Conservation (phyloP, 1,140 invertebrate species). For the Drosophila elegans region DNA sequence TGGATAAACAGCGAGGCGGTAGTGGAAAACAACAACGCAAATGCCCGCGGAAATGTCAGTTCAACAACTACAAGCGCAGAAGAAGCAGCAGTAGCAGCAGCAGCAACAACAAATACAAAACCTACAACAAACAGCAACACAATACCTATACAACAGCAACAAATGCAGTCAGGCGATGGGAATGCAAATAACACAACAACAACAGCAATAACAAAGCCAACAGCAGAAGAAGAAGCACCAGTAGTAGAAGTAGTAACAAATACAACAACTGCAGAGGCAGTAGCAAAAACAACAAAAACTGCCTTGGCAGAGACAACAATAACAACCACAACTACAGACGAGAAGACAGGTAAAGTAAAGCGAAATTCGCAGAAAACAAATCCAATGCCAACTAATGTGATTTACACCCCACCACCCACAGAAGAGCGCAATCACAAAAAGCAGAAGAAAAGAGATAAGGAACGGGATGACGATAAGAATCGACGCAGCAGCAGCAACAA, state of each 20-base stretch:
- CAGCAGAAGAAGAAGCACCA: slow-evolving; percentile 11
- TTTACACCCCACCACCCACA: slow-evolving; percentile 25
- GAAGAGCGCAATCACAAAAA: slow-evolving; percentile 75
- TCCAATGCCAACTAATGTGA: slow-evolving; percentile 43
- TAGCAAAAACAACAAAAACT: slow-evolving; percentile 17
- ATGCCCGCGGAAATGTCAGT: slow-evolving; percentile 45
- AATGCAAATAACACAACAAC: slow-evolving; percentile 65
- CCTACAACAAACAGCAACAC: slow-evolving; percentile 32
- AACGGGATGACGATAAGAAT: slow-evolving; percentile 71
- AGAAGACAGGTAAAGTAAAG: slow-evolving; percentile 68
- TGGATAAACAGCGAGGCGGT: slow-evolving; percentile 1
- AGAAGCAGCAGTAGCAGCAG: slow-evolving; percentile 13
- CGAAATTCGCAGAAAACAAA: slow-evolving; percentile 34
- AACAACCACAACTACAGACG: slow-evolving; percentile 42
- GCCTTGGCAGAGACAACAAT: slow-evolving; percentile 35
- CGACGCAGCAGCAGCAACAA: slow-evolving; percentile 40
- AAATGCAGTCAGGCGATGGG: slow-evolving; percentile 44
- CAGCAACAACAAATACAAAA: slow-evolving; percentile 12
- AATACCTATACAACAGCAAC: slow-evolving; percentile 22
- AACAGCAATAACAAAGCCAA: slow-evolving; percentile 12
- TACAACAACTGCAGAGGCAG: slow-evolving; percentile 38
- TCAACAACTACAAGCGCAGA: slow-evolving; percentile 33
- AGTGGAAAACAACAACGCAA: slow-evolving; percentile 37
- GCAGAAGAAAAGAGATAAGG: slow-evolving; percentile 76
- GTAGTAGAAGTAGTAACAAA: slow-evolving; percentile 14